Base-by-base conservation (phyloP, 2,888 invertebrate species). In the Uropetala carovei region DNA sequence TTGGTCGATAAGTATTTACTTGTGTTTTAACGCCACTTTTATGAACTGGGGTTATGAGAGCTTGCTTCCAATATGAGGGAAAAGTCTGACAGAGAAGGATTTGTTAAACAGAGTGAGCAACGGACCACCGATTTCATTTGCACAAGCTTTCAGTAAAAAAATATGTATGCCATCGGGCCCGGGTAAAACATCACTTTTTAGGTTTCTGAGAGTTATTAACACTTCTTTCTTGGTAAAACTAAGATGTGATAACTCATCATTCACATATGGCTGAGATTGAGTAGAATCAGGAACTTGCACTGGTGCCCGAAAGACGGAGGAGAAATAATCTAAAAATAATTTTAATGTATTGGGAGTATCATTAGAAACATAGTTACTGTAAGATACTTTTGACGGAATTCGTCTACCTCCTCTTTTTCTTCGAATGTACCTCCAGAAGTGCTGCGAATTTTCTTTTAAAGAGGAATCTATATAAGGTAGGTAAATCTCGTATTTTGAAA, bases 1-100 rank as follows among this genome's bases (percentile, higher is more conserved):
- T 75, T 10, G 92, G 92, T 92, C 75, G 68, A 10, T 92, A 92
- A 68, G 30, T 92, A 30, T 18, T 22, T 75, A 68, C 75, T 43
- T 43, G 18, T 30, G 68, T 4, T 11, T 75, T 43, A 18, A 4
- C 0, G 8, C 92, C 75, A 30, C 60, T 92, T 81, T 75, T 92
- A 56, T 10, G 43, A 68, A 92, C 92, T 0, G 91, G 92, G 13
- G 75, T 92, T 0, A 75, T 22, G 13, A 16, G 9, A 1, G 75
- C 75, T 8, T 30, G 7, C 11, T 81, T 92, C 22, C 30, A 57
- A 3, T 8, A 5, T 18, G 0, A 16, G 4, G 68, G 92, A n/a
- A 92, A 92, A 11, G 68, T n/a, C 18, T 68, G n/a, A 68, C 18
- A 68, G 18, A 14, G 9, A 7, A 0, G n/a, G n/a, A 64, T 64